Percentiles rank a stretch among this genome's conserved stretches.
These are phyloP conservation scores for Dolichallabes microphthalmus DNA, from an alignment of 2,113 vertebrate species.

Conservation along the genomic window DNA sequence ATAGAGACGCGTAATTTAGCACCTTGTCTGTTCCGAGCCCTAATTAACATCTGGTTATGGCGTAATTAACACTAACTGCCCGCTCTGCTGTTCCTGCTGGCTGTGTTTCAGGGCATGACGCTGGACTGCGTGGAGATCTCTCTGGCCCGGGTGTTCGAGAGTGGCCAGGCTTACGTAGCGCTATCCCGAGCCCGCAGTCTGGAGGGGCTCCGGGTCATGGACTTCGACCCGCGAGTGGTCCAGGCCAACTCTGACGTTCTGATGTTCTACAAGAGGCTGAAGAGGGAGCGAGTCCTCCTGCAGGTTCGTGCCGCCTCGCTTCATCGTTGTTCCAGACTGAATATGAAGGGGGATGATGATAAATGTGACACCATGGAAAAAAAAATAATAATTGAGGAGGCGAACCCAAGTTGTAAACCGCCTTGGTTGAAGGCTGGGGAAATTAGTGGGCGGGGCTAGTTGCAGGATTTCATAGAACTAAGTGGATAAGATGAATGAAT, in stretches of 20 bases:
- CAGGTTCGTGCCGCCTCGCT: slow-evolving; percentile 66
- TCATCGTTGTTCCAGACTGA: not conserved
- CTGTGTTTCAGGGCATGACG: slow-evolving; percentile 80
- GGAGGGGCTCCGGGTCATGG: slow-evolving; percentile 87
- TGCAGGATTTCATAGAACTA: not conserved
- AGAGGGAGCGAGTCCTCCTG: slow-evolving; percentile 66
- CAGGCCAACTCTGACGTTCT: slow-evolving; percentile 84
- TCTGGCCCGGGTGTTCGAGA: slow-evolving; percentile 90
- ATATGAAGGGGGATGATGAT: not conserved
- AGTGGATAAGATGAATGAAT: not conserved
- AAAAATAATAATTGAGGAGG: no score
- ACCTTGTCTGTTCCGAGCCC: not conserved
- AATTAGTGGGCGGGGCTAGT: no score
- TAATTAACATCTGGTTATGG: no score
- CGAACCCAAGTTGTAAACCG: no score
- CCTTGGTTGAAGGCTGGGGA: not conserved
- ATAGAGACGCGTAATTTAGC: not conserved
- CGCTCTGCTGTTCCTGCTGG: not conserved
- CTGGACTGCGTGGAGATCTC: slow-evolving; percentile 92
- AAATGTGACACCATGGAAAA: not conserved
- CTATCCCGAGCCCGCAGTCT: slow-evolving; percentile 88
- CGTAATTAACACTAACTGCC: not conserved
- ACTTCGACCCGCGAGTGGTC: slow-evolving; percentile 87
- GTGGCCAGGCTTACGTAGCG: slow-evolving; percentile 93
- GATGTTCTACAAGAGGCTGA: slow-evolving; percentile 80